phyloP scores from a whole-genome alignment of 2,888 invertebrate genomes.

The Acronicta psi region DNA sequence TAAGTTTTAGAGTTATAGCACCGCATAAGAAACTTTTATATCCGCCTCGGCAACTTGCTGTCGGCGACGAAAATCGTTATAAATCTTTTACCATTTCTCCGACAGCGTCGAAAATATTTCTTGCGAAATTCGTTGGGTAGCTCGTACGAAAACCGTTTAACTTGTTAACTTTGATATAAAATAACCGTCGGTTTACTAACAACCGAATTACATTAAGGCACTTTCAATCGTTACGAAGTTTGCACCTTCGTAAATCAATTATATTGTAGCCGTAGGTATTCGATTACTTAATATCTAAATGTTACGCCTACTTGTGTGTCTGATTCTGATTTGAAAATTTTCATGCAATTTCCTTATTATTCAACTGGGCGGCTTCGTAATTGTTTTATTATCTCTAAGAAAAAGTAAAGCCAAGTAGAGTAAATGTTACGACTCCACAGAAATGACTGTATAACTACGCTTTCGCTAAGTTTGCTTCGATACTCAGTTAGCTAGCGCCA shows the following conservation, averaged over 20 bases:
- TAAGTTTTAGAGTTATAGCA: slow-evolving; percentile 74
- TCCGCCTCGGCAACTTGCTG: slow-evolving; percentile 68
- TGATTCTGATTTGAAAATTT: slow-evolving; percentile 31
- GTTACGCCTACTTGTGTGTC: slow-evolving; percentile 15
- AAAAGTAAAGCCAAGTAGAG: background rate
- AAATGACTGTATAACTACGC: slow-evolving; percentile 8
- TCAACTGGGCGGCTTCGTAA: slow-evolving; percentile 13
- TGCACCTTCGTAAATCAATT: slow-evolving; percentile 36
- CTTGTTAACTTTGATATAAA: slow-evolving; percentile 63
- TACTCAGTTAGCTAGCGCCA: too few species aligned
- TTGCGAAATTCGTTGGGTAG: slow-evolving; percentile 57
- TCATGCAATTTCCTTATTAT: slow-evolving; percentile 29
- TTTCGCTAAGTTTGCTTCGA: slow-evolving; percentile 17
- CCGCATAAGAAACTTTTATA: slow-evolving; percentile 69
- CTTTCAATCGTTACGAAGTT: slow-evolving; percentile 30
- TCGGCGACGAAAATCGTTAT: slow-evolving; percentile 73
- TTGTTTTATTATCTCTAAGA: slow-evolving; percentile 26
- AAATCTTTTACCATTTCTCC: slow-evolving; percentile 74
- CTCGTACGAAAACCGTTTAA: slow-evolving; percentile 62
- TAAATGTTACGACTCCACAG: slow-evolving; percentile 1
- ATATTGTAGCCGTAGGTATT: slow-evolving; percentile 22
- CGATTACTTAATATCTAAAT: slow-evolving; percentile 29
- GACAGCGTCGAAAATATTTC: slow-evolving; percentile 65
- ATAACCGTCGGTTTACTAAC: slow-evolving; percentile 55
- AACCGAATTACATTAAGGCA: slow-evolving; percentile 48